A percentile compares a stretch with the other conserved stretches of the same genome.
phyloP scores from a whole-genome alignment of 2,113 vertebrate species.

The Brachypodius melanocephalos region DNA sequence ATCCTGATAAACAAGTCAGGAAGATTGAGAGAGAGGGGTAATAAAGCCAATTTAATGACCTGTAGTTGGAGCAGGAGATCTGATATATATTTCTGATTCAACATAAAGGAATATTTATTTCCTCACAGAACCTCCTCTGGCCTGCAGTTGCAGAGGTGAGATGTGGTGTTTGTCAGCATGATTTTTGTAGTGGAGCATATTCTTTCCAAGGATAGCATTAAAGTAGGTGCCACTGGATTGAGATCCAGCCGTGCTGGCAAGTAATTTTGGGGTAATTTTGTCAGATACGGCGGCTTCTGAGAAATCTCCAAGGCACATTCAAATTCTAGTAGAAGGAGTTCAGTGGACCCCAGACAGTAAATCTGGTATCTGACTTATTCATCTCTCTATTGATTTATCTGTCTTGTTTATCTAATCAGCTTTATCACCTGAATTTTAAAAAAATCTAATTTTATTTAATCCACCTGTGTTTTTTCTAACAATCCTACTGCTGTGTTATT shows the following conservation, averaged over 20 bases:
- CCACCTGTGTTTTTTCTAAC: background rate
- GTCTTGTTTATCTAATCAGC: background rate
- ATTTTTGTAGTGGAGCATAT: background rate
- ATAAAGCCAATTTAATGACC: background rate
- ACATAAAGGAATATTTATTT: background rate
- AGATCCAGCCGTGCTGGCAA: background rate
- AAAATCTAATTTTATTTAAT: constrained; percentile 11
- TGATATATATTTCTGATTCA: background rate
- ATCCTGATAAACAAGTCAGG: background rate
- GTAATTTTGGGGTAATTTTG: background rate
- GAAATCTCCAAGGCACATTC: background rate
- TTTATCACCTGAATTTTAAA: background rate
- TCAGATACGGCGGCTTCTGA: background rate
- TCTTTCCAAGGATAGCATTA: background rate
- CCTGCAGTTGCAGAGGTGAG: background rate
- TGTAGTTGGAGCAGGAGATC: background rate
- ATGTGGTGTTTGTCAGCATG: background rate
- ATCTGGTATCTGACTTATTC: background rate
- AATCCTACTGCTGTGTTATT: background rate
- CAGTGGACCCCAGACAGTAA: background rate
- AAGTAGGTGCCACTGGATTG: background rate
- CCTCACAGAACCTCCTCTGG: background rate
- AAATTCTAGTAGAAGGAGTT: background rate
- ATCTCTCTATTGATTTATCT: background rate
- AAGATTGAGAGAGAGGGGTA: background rate